Conservation (phyloP, 2,888 invertebrate species). For the Agonopterix arenella region DNA sequence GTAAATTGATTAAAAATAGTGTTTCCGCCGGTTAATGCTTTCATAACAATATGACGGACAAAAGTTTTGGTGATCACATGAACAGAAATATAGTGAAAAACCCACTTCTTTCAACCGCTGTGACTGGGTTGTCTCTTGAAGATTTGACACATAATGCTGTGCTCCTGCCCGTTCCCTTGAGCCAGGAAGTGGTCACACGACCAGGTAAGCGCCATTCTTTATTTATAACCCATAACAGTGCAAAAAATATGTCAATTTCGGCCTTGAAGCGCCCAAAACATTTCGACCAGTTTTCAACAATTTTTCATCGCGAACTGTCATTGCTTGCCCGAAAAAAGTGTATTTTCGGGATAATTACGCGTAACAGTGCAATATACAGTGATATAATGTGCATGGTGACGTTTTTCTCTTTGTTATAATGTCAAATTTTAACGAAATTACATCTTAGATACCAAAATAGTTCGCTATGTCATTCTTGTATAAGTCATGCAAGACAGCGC, state of each 20-base stretch:
- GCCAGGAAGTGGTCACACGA: constrained; percentile 51
- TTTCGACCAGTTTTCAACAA: constrained; percentile 26
- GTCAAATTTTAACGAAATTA: neutral
- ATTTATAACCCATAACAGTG: constrained; percentile 14
- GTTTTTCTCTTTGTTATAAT: constrained; percentile 2
- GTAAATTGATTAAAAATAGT: constrained; percentile 58
- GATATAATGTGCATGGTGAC: constrained; percentile 8
- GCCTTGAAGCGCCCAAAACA: constrained; percentile 36
- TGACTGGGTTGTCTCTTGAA: constrained; percentile 83
- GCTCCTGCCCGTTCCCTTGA: constrained; percentile 79
- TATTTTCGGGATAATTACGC: constrained; percentile 4
- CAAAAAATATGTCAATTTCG: constrained; percentile 21
- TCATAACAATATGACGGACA: constrained; percentile 57
- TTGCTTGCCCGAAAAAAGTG: constrained; percentile 15
- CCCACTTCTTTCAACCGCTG: constrained; percentile 84
- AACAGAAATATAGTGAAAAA: constrained; percentile 75
- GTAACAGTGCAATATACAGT: neutral
- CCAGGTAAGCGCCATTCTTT: constrained; percentile 61
- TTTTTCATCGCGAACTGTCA: constrained; percentile 35
- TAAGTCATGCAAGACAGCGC: constrained; percentile 55
- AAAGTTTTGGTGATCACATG: constrained; percentile 64
- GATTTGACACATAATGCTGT: constrained; percentile 84
- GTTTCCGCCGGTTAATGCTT: constrained; percentile 42
- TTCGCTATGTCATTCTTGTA: constrained; percentile 47
- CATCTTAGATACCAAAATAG: neutral